phyloP scores from a whole-genome alignment of 2,113 vertebrate species.

The Pithys albifrons region DNA sequence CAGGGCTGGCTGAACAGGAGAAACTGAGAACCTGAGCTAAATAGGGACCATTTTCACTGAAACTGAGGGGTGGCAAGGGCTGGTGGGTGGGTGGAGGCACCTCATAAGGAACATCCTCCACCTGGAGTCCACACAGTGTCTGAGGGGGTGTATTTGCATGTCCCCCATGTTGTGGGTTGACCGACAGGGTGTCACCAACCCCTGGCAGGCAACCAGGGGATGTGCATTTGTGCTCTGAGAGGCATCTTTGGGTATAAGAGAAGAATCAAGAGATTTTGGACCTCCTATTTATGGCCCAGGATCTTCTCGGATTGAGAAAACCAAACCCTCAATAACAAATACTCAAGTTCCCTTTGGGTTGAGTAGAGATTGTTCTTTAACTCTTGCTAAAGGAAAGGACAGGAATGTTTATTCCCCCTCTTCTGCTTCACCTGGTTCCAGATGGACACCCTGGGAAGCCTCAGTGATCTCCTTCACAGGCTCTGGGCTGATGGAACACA shows the following conservation, averaged over 20 bases:
- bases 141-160: background rate
- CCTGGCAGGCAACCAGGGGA: no score
- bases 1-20: background rate
- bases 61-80: background rate
- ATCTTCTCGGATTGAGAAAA: background rate
- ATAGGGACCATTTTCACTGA: fast-evolving
- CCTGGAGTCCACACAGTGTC: background rate
- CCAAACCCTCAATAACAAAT: background rate
- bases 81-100: background rate
- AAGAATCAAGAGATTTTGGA: background rate
- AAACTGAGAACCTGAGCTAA: background rate
- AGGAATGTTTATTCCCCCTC: background rate
- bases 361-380: background rate
- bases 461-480: background rate
- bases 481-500: background rate
- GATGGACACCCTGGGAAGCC: background rate
- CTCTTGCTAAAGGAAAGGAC: background rate
- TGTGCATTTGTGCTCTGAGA: background rate
- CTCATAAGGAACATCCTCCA: background rate
- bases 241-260: background rate
- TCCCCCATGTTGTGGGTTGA: background rate
- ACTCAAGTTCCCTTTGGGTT: background rate
- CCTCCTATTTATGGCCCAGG: fast-evolving
- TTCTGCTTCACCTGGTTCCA: background rate
- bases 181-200: background rate